A percentile compares a stretch with the other conserved stretches of the same genome.
Evolutionary conservation across 2,113 vertebrate genomes (phyloP).

Genomic region (Corythornis cristatus): DNA sequence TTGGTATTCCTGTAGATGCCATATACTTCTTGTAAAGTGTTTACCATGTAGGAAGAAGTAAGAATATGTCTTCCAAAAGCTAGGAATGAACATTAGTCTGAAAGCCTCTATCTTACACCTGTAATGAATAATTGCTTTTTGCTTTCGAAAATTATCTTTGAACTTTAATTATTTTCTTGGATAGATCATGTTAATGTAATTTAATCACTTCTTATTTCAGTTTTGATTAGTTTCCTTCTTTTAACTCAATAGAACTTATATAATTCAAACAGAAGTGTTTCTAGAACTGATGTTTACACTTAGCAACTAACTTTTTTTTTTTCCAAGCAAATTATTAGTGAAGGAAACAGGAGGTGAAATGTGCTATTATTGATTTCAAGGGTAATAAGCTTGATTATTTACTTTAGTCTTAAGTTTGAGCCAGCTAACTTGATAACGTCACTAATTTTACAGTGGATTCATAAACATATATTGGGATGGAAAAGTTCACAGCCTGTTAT

Average conservation of each 20-base stretch:
- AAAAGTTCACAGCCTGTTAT: not conserved
- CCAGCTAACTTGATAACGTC: not conserved
- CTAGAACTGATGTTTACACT: not conserved
- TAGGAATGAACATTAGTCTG: not conserved
- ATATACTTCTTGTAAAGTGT: not conserved
- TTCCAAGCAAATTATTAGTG: not conserved
- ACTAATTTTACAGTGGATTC: not conserved
- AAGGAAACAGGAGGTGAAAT: not conserved
- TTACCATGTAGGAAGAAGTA: not conserved
- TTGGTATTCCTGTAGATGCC: not conserved
- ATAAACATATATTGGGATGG: not conserved
- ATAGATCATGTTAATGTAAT: not conserved
- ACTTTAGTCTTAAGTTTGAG: not conserved
- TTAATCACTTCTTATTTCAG: not conserved
- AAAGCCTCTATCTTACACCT: not conserved
- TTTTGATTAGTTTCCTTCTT: not conserved
- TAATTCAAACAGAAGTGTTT: not conserved
- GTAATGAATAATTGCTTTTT: not conserved
- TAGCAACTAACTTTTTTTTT: not conserved
- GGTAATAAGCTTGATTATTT: slow-evolving; percentile 30
- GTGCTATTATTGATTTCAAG: not conserved
- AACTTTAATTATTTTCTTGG: not conserved
- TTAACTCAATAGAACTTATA: not conserved
- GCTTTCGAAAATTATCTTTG: slow-evolving; percentile 8
- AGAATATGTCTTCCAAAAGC: not conserved